Conservation (phyloP, 2,797 vertebrate species). For the Acropternis orthonyx region DNA sequence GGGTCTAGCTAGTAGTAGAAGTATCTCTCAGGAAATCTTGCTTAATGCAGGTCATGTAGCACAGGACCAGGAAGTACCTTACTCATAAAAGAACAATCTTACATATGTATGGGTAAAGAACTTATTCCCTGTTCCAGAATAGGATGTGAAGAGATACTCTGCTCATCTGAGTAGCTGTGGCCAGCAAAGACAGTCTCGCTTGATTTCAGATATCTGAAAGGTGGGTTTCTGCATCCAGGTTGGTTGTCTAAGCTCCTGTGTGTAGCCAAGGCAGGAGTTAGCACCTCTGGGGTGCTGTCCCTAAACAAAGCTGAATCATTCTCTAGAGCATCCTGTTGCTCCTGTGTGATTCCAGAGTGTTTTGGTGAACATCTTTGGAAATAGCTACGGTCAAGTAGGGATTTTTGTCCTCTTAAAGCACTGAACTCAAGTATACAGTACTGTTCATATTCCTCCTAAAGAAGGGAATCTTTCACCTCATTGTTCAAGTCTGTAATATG, state of each 20-base stretch:
- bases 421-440: not conserved
- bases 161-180: not conserved
- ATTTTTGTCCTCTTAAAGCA: not conserved
- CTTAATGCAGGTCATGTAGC: not conserved
- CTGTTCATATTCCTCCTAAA: not conserved
- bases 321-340: not conserved
- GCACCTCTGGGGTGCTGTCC: not conserved
- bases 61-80: not conserved
- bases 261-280: not conserved
- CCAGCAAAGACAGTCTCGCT: not conserved
- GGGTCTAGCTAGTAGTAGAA: not conserved
- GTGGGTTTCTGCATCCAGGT: not conserved
- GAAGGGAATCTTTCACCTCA: not conserved
- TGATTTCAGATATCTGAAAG: not conserved
- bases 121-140: not conserved
- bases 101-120: not conserved
- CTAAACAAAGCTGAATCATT: not conserved
- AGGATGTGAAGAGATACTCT: not conserved
- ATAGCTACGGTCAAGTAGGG: not conserved
- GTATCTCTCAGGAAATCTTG: not conserved
- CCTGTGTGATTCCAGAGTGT: not conserved
- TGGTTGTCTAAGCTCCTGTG: not conserved
- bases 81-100: not conserved
- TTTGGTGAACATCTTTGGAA: not conserved
- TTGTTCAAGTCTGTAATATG: not conserved